Conservation (phyloP, 2,888 invertebrate species). For the Ectobius pallidus region DNA sequence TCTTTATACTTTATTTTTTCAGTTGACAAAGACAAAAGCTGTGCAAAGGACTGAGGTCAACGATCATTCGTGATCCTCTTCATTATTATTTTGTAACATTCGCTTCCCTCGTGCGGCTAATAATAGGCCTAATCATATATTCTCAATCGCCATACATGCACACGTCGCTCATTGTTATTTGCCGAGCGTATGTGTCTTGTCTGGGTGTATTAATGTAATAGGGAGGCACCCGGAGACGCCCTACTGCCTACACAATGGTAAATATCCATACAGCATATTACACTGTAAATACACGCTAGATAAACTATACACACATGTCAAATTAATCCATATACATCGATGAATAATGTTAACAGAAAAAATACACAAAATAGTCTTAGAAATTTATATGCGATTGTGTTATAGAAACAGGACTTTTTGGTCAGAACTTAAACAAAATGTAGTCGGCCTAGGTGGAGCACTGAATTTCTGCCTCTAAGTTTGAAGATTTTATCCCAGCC, state of each 20-base stretch:
- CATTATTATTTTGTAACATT: conserved; percentile 13
- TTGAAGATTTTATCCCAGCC: no score
- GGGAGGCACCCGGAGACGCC: conserved; percentile 1
- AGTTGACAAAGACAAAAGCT: conserved; percentile 18
- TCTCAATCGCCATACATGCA: conserved; percentile 35
- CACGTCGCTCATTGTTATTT: conserved; percentile 35
- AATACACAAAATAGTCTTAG: no score
- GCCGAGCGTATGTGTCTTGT: conserved; percentile 6
- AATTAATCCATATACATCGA: no score
- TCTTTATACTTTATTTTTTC: no score
- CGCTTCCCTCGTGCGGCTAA: conserved; percentile 1
- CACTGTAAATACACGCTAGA: not conserved
- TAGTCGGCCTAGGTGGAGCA: no score
- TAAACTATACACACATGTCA: no score
- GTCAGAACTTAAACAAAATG: no score
- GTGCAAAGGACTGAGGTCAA: conserved; percentile 22
- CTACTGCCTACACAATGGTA: conserved; percentile 11
- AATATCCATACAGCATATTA: not conserved
- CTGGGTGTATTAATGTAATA: conserved; percentile 12
- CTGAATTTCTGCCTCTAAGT: no score
- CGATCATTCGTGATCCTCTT: conserved; percentile 3
- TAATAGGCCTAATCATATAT: conserved; percentile 19
- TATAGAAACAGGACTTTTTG: no score
- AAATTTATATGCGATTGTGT: no score
- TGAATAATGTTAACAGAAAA: no score